Conservation (phyloP, 2,888 invertebrate species). For the Ramazzottius varieornatus region DNA sequence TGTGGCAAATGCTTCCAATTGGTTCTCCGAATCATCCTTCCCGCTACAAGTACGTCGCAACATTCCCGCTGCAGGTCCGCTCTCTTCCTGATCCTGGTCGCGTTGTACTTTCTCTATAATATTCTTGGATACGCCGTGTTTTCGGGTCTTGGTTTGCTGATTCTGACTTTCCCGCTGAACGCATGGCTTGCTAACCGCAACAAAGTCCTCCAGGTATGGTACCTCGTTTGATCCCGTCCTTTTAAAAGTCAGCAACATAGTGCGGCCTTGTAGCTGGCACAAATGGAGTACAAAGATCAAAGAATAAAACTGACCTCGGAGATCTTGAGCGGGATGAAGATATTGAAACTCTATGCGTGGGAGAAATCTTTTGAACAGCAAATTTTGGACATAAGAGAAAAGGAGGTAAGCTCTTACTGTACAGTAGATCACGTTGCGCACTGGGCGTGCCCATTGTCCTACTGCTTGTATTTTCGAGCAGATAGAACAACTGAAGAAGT, state of each 20-base stretch:
- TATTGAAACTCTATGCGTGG: conserved; percentile 77
- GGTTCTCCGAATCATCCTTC: too few relatives aligned
- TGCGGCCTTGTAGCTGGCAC: conserved; percentile 31
- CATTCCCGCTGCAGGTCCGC: too few relatives aligned
- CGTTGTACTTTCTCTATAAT: conserved; percentile 12
- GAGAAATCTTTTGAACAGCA: conserved; percentile 71
- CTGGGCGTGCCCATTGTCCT: not conserved
- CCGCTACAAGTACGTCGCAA: too few relatives aligned
- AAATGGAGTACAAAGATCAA: conserved; percentile 80
- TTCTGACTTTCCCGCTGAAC: conserved; percentile 19
- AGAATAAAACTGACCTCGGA: conserved; percentile 77
- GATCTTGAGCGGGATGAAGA: conserved; percentile 70
- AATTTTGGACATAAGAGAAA: conserved; percentile 54
- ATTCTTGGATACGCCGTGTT: conserved; percentile 16
- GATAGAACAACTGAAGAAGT: not conserved
- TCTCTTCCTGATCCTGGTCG: conserved; percentile 17
- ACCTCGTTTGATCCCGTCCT: too few relatives aligned
- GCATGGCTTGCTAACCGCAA: not conserved
- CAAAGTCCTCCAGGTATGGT: not conserved
- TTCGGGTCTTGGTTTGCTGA: conserved; percentile 26
- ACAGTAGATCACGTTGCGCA: too few relatives aligned
- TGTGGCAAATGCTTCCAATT: too few relatives aligned
- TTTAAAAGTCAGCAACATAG: too few relatives aligned
- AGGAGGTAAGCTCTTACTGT: conserved; percentile 25
- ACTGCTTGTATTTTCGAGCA: not conserved